These are phyloP conservation scores for Phrynocephalus versicolor DNA, from an alignment of 2,113 vertebrate species.

Conservation along the genomic window DNA sequence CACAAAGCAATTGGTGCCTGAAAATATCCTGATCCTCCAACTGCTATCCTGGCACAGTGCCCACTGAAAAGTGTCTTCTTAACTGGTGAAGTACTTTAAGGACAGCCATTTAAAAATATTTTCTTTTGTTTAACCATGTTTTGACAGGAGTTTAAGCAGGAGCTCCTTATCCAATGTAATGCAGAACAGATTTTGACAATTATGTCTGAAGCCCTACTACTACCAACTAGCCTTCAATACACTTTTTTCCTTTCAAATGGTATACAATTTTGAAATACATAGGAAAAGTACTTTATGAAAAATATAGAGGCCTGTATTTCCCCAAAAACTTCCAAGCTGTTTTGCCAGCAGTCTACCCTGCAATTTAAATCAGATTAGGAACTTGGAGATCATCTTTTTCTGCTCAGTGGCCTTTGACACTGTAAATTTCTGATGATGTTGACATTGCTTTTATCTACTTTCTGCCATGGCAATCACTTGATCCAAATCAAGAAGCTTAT, in stretches of 20 bases:
- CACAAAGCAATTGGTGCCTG: background rate
- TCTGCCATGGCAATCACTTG: too few species aligned
- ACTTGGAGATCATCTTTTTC: too few species aligned
- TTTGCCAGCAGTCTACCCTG: background rate
- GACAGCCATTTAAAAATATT: constrained; percentile 19
- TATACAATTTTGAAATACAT: constrained; percentile 9
- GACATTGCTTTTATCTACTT: too few species aligned
- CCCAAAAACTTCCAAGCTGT: constrained; percentile 15
- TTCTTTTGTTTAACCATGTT: constrained; percentile 22
- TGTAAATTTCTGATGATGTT: too few species aligned
- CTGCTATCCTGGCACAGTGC: background rate
- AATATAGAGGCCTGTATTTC: constrained; percentile 7
- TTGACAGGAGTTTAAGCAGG: constrained; percentile 15
- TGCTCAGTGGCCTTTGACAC: too few species aligned
- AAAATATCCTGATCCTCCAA: background rate
- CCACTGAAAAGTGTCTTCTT: background rate
- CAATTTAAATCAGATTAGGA: too few species aligned
- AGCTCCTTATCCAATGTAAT: background rate
- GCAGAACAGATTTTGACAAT: constrained; percentile 19
- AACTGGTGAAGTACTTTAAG: background rate
- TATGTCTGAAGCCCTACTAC: constrained; percentile 24
- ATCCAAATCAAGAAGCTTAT: constrained; percentile 1
- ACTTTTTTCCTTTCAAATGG: background rate
- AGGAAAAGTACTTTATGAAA: background rate
- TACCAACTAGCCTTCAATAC: background rate